Base-by-base conservation (phyloP, 2,888 invertebrate species). In the Melipona beecheii region DNA sequence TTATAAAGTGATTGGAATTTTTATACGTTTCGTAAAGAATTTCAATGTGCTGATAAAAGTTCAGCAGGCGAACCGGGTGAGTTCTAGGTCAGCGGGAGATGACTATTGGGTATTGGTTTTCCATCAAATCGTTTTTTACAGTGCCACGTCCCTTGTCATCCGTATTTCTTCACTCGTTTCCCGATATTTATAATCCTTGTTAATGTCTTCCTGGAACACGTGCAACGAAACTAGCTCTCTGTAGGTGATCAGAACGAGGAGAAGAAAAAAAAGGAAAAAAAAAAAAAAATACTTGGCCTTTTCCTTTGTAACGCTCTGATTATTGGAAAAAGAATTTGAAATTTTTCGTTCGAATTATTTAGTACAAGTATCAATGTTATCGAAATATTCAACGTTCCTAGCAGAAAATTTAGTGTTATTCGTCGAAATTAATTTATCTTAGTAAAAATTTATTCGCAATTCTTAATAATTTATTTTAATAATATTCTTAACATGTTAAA, bases 41-140 rank as follows among this genome's bases (percentile, higher is more conserved):
- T 82, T 76, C 76, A 66, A 72, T 58, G 79, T 64, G 65, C 76
- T 72, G 81, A 83, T 60, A 73, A 66, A 64, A 70, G 65, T 76
- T 69, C 69, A 56, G 3, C 54, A n/a, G 75, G 70, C 43, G 65
- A 76, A 72, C 27, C 9, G 27, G 60, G n/a, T 9, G 76, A 77
- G 75, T 89, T 89, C 86, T 80, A 89, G 85, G 84, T 85, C 87
- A 83, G 52, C 80, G 36, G 70, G 62, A 69, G 68, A 78, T 75
- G 78, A 78, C 84, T 87, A 91, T 91, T 83, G 89, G 87, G 73
- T 90, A 91, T 91, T 87, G 91, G 87, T 88, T 91, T 88, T 78
- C 80, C 90, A 90, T 91, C 89, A 84, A 88, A 87, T 85, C 78
- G 71, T 76, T 84, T 84, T 86, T 79, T 78, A 78, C 68, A 72